Base-by-base conservation (phyloP, 1,140 invertebrate genomes). In the Pollicipes pollicipes region DNA sequence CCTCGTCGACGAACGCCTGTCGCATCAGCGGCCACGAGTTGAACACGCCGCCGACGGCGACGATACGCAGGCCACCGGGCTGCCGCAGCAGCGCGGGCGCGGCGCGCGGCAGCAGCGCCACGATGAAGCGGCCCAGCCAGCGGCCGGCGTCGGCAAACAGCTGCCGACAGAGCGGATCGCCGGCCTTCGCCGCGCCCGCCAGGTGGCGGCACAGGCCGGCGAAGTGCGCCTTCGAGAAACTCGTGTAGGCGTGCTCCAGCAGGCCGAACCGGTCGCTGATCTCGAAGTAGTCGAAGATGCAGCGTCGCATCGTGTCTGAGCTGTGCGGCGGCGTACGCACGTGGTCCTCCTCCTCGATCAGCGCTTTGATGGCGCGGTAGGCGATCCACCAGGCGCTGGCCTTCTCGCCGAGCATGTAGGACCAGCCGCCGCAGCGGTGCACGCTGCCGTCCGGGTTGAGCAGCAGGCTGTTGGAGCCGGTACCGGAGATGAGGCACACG, bases 371-470 rank as follows among this genome's bases (percentile, higher is more conserved):
- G 0, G 92, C 91, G 74, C 83, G 85, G 68, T 88, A 84, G 0
- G 91, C 84, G 63, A 97, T 91, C 87, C 89, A 92, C 78, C 86
- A 96, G 30, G 91, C 94, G 92, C 78, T 70, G 82, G 81, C 95
- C 84, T 97, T 95, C 80, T 98, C 97, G 1, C 94, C 95, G 0
- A 99, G 80, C 71, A 95, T 82, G 79, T 97, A 86, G 8, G 96
- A 96, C 95, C 95, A 98, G 0, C 97, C 97, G 10, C 97, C 96
- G 77, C 93, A 97, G 3, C 88, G 84, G 68, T 84, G 82, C 28
- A 84, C 84, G 27, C 83, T 82, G 0, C 90, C 90, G 80, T 97
- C 89, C 0, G 90, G 86, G 80, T 95, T 95, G 37, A 90, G 83
- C 0, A 98, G 81, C 21, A 91, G 79, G 27, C 86, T 87, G 78